Percentiles rank a stretch among this genome's conserved stretches.
These are phyloP conservation scores for Phoxinus dragarum DNA, from an alignment of 2,797 vertebrate genomes.

Conservation along the genomic window DNA sequence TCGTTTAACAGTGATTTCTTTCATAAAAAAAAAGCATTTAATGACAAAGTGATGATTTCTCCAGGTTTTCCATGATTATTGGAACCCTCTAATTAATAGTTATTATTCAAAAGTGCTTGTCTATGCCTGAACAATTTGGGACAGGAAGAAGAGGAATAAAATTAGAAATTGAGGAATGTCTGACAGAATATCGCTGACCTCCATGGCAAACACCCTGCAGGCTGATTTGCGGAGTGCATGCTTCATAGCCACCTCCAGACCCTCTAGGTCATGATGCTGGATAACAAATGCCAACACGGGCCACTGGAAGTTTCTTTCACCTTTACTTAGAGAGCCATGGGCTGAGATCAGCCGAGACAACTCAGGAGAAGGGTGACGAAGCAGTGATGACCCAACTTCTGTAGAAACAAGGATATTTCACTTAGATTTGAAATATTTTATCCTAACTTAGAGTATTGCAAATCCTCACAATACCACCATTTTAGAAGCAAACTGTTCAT, in stretches of 20 bases:
- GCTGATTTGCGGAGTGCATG: conserved; percentile 97
- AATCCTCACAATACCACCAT: not conserved
- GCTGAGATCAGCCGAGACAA: conserved; percentile 97
- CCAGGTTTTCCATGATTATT: not conserved
- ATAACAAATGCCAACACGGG: conserved; percentile 98
- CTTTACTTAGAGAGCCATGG: conserved; percentile 97
- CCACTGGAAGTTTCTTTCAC: conserved; percentile 99
- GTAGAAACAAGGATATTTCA: not conserved
- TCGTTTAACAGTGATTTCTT: not conserved
- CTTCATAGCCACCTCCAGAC: conserved; percentile 98
- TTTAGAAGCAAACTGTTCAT: not conserved
- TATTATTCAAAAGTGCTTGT: not conserved
- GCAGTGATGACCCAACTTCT: conserved; percentile 98
- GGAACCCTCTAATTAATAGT: not conserved
- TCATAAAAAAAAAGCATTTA: not conserved
- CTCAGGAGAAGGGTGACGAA: conserved; percentile 98
- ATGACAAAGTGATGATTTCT: not conserved
- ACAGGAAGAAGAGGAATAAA: not conserved
- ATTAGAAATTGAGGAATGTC: not conserved
- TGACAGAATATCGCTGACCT: conserved; percentile 76
- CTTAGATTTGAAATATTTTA: not conserved
- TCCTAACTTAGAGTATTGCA: not conserved
- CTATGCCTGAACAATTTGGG: not conserved
- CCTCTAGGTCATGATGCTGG: conserved; percentile 98
- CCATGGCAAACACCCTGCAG: conserved; percentile 98